Percentiles rank a stretch among this genome's conserved stretches.
These are phyloP conservation scores for Perizoma affinitatum DNA, from an alignment of 2,888 invertebrate species.

Conservation along the genomic window DNA sequence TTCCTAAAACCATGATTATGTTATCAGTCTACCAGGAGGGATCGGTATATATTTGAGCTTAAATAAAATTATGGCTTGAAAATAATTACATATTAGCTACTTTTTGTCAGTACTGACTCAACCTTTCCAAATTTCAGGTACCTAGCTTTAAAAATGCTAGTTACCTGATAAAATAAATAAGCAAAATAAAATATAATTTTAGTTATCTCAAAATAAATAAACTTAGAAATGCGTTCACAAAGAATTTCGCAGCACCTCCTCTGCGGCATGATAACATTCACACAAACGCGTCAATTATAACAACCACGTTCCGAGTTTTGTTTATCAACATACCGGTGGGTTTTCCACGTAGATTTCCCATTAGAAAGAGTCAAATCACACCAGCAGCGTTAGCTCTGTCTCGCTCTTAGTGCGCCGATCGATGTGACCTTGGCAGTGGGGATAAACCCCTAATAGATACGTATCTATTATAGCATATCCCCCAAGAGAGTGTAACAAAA, in stretches of 20 bases:
- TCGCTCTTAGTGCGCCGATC: constrained; percentile 56
- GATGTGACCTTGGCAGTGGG: constrained; percentile 79
- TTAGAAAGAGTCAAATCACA: constrained; percentile 42
- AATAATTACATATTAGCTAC: no score
- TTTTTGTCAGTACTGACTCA: no score
- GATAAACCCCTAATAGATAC: constrained; percentile 45
- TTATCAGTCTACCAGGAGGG: no score
- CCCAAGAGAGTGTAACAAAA: constrained; percentile 20
- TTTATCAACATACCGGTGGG: constrained; percentile 34
- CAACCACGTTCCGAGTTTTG: constrained; percentile 23
- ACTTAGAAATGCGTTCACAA: not conserved
- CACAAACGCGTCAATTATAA: not conserved
- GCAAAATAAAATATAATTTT: no score
- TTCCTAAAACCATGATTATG: no score
- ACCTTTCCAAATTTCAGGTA: no score
- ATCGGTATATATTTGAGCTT: no score
- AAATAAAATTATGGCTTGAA: no score
- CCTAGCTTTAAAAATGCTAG: no score
- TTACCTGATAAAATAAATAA: no score
- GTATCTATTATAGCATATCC: constrained; percentile 13
- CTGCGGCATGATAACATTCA: not conserved
- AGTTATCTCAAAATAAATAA: not conserved
- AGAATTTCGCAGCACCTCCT: not conserved
- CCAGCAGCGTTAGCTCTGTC: constrained; percentile 44
- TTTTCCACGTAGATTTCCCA: constrained; percentile 35